Evolutionary conservation across 1,140 invertebrate genomes (phyloP), one percentile per base, ranked within the genome.

Genomic region (Oncopeltus fasciatus): DNA sequence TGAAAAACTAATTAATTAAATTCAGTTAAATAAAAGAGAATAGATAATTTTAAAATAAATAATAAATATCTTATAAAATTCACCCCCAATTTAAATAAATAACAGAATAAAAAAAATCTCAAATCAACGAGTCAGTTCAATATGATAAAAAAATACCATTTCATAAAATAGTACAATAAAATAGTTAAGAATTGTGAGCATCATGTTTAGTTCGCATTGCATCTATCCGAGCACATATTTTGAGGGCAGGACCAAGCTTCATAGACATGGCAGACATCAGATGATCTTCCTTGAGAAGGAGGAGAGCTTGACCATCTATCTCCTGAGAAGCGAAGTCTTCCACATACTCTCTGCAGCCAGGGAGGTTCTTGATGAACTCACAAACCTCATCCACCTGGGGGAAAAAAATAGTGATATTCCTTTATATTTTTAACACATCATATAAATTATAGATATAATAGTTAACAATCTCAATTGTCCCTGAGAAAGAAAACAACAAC

Each of bases 271-370:
- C 88, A 28, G 86, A 87, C 78, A 96, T 95, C 11, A 98, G 75
- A 75, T 98, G 92, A 70, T 96, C 92, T 64, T 92, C 92, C 72
- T 93, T 92, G n/a, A 97, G 81, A 49, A 97, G 76, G 77, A 96
- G 82, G 21, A 98, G 73, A 5, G 93, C 93, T 71, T 96, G 91
- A 0, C 93, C 93, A 71, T 97, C 93, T 66, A 98, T 96, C 75
- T 97, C 93, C 72, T 97, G 92, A 58, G 89, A 84, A 1, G 86
- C 81, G 76, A 98, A 98, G 72, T 96, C 93, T 71, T 96, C 92
- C 0, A 92, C 93, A 71, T 96, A 96, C 68, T 92, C 87, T 1
- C 84, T 80, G 72, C 93, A 96, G 0, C 92, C 94, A 0, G 87
- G 87, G n/a, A 71, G 62, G 18, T 65, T 66, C 20, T 65, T 63